Conservation (phyloP, 2,888 invertebrate species). For the Cephalotes varians region DNA sequence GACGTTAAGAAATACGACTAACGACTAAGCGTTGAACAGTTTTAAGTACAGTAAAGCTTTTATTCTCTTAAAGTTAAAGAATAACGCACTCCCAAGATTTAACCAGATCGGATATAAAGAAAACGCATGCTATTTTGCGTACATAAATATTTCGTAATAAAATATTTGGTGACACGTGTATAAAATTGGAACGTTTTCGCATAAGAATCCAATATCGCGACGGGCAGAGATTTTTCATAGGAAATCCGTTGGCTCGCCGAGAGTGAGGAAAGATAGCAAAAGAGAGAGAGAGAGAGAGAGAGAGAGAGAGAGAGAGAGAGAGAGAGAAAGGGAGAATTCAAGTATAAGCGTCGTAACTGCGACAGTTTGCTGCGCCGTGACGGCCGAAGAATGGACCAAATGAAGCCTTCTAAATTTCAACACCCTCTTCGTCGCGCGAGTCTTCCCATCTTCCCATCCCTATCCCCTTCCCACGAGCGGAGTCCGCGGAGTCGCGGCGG, state of each 20-base stretch:
- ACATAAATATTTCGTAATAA: conserved; percentile 17
- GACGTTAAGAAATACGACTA: neutral
- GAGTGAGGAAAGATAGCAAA: neutral
- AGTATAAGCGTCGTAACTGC: conserved; percentile 75
- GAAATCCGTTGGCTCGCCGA: conserved; percentile 17
- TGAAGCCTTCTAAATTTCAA: conserved; percentile 84
- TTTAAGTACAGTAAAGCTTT: neutral
- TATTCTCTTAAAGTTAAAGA: neutral
- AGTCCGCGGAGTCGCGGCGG: conserved; percentile 56
- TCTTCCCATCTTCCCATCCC: conserved; percentile 21
- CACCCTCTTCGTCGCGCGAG: conserved; percentile 76
- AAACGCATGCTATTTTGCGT: neutral
- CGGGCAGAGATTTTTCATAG: conserved; percentile 38
- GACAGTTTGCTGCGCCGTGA: conserved; percentile 67
- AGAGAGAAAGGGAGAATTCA: conserved; percentile 57
- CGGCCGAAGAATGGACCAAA: conserved; percentile 83
- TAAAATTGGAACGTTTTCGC: conserved; percentile 6
- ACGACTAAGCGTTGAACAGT: neutral
- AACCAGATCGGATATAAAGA: neutral
- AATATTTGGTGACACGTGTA: neutral
- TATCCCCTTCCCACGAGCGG: neutral
- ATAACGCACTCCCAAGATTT: neutral
- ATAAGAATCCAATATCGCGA: conserved; percentile 39
- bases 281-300: neutral
- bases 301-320: neutral